phyloP scores from a whole-genome alignment of 2,113 vertebrate genomes.

The Proteles cristata region DNA sequence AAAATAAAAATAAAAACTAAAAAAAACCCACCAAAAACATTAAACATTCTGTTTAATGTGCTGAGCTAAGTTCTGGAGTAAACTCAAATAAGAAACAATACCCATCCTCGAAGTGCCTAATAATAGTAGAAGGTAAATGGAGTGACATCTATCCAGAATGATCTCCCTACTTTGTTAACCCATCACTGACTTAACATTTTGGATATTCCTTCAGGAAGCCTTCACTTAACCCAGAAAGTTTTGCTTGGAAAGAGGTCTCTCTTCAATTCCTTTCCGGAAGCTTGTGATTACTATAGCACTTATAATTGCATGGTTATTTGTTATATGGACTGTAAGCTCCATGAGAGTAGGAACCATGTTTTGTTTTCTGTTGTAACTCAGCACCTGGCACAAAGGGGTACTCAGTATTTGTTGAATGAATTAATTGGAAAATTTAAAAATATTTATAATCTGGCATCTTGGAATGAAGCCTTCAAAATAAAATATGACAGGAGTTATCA shows the following conservation, averaged over 20 bases:
- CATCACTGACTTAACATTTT: slow-evolving; percentile 18
- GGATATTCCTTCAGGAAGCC: neutral
- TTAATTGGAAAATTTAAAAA: slow-evolving; percentile 2
- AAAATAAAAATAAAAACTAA: neutral
- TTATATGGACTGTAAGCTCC: neutral
- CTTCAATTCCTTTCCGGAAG: neutral
- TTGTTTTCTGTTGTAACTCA: slow-evolving; percentile 6
- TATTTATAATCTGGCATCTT: neutral
- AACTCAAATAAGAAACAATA: neutral
- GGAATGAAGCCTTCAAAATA: slow-evolving; percentile 5
- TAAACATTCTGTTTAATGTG: neutral
- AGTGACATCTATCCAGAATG: neutral
- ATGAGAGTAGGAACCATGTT: neutral
- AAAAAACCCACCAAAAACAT: neutral
- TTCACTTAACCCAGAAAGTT: neutral
- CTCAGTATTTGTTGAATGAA: slow-evolving; percentile 21
- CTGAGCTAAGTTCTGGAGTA: slow-evolving; percentile 37
- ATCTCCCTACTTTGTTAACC: neutral
- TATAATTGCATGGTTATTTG: neutral
- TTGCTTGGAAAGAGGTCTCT: neutral
- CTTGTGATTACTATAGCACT: neutral
- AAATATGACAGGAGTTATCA: neutral
- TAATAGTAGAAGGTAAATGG: neutral
- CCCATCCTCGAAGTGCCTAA: neutral
- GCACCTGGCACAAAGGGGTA: neutral